Conservation (phyloP, 2,113 vertebrate species). For the Chunga burmeisteri region DNA sequence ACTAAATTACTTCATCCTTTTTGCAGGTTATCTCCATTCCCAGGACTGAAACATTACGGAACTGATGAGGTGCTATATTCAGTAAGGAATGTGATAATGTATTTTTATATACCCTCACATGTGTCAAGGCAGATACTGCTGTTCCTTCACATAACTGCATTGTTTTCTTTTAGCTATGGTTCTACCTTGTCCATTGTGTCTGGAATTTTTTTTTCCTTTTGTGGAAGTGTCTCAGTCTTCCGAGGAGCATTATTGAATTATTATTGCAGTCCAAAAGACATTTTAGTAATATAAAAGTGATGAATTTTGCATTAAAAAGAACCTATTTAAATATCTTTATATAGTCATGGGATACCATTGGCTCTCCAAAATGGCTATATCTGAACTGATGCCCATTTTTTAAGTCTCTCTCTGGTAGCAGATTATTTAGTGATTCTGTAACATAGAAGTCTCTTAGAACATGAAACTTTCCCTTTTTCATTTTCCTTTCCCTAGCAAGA, state of each 20-base stretch:
- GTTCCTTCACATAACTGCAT: neutral
- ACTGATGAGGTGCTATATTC: neutral
- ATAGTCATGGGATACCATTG: accelerated
- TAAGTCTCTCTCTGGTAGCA: neutral
- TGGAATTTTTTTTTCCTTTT: neutral
- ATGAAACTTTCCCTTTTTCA: neutral
- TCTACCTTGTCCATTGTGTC: neutral
- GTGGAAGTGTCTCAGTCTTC: neutral
- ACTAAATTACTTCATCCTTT: neutral
- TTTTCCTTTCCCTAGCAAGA: neutral
- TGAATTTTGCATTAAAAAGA: neutral
- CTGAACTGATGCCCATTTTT: neutral
- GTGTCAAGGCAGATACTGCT: neutral
- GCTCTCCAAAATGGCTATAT: neutral
- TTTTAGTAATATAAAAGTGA: neutral
- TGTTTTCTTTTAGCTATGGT: neutral
- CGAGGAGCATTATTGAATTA: neutral
- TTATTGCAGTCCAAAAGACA: neutral
- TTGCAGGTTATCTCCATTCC: neutral
- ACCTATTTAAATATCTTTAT: neutral
- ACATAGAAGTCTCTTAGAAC: neutral
- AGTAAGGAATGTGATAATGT: neutral
- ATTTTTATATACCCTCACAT: neutral
- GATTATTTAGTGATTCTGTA: neutral
- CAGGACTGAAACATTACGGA: neutral